phyloP scores from a whole-genome alignment of 2,797 vertebrate genomes.

The Anas acuta region DNA sequence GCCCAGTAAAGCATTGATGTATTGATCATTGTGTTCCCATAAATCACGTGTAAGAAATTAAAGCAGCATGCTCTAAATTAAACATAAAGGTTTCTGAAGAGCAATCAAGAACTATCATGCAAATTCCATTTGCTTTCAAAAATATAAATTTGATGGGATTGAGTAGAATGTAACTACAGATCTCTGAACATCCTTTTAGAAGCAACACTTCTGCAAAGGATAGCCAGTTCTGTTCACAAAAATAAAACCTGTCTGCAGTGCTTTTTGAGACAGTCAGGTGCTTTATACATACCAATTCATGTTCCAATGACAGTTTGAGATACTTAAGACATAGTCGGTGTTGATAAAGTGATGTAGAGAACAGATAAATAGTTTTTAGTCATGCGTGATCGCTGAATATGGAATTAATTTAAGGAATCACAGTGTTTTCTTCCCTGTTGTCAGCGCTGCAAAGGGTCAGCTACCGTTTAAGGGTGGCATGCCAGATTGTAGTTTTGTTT shows the following conservation, averaged over 20 bases:
- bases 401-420: constrained; percentile 8
- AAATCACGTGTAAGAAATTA: not conserved
- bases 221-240: not conserved
- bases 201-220: not conserved
- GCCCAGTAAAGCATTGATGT: not conserved
- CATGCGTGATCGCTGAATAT: not conserved
- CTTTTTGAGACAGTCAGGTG: not conserved
- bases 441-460: not conserved
- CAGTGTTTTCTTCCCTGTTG: not conserved
- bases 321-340: not conserved
- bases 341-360: not conserved
- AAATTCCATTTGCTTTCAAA: not conserved
- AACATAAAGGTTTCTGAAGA: not conserved
- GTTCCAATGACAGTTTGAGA: not conserved
- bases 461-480: not conserved
- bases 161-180: not conserved
- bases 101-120: not conserved
- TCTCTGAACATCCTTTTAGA: not conserved
- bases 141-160: not conserved
- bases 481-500: constrained; percentile 11
- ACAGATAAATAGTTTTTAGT: not conserved
- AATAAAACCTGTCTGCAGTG: not conserved
- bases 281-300: not conserved
- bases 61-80: not conserved
- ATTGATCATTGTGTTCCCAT: not conserved